phyloP scores from a whole-genome alignment of 2,797 vertebrate genomes.

The Enteromius thamalakanensis region DNA sequence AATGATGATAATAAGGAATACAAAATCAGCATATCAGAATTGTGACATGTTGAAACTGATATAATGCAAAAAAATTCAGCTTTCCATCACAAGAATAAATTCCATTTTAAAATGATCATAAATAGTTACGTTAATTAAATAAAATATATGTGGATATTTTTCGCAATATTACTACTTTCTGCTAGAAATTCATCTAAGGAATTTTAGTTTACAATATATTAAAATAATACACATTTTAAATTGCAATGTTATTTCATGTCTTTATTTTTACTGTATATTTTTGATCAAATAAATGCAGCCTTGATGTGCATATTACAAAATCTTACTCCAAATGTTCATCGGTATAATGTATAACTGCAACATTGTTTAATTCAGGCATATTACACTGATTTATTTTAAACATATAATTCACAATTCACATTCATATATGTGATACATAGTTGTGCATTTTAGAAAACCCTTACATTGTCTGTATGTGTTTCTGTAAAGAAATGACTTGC shows the following conservation, averaged over 20 bases:
- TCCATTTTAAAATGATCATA: not conserved
- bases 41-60: not conserved
- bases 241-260: not conserved
- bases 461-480: conserved; percentile 38
- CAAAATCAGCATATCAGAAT: too few species aligned
- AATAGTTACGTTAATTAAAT: not conserved
- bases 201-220: not conserved
- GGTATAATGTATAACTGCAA: not conserved
- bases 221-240: not conserved
- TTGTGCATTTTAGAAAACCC: conserved; percentile 52
- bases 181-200: not conserved
- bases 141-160: not conserved
- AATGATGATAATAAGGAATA: not conserved
- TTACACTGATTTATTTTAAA: not conserved
- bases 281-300: not conserved
- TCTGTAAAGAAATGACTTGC: conserved; percentile 22
- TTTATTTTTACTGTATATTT: not conserved
- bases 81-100: not conserved
- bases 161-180: not conserved
- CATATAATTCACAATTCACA: conserved; percentile 62
- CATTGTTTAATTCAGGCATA: not conserved
- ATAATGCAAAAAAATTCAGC: not conserved
- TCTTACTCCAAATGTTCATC: not conserved
- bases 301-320: not conserved
- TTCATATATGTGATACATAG: not conserved